These are phyloP conservation scores for Hemistola chrysoprasaria DNA, from an alignment of 2,888 invertebrate genomes.

Conservation along the genomic window DNA sequence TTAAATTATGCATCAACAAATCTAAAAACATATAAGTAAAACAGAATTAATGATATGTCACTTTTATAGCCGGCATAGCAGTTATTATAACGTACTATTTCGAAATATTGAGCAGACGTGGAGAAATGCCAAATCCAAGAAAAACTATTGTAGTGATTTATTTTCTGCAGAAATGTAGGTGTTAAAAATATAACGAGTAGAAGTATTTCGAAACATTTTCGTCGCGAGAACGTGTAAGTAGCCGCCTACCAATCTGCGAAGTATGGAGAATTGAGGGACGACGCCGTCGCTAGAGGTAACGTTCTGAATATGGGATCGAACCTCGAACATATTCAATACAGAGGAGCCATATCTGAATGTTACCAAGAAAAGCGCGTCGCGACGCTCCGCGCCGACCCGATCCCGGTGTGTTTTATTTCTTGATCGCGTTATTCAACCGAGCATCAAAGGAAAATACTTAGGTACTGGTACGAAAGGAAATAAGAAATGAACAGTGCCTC, in stretches of 20 bases:
- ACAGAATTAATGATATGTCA: too few species aligned
- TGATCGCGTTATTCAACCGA: conserved; percentile 76
- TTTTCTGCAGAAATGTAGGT: conserved; percentile 33
- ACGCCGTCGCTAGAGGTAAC: conserved; percentile 33
- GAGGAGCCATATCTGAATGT: conserved; percentile 43
- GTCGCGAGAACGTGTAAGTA: conserved; percentile 31
- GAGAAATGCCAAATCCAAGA: conserved; percentile 43
- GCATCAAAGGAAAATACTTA: conserved; percentile 71
- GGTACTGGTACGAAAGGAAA: conserved; percentile 61
- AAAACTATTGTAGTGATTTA: conserved; percentile 38
- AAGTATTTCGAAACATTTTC: conserved; percentile 31
- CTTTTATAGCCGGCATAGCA: too few species aligned
- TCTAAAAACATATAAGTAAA: too few species aligned
- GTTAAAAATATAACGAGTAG: conserved; percentile 41
- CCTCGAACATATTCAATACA: conserved; percentile 51
- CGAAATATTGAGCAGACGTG: conserved; percentile 36
- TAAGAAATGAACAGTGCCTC: conserved; percentile 62
- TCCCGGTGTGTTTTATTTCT: conserved; percentile 71
- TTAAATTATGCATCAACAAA: conserved; percentile 38
- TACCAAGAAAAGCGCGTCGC: conserved; percentile 47
- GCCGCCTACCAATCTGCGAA: conserved; percentile 29
- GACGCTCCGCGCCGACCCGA: conserved; percentile 41
- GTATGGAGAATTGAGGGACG: conserved; percentile 25
- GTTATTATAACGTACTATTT: conserved; percentile 19
- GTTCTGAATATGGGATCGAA: conserved; percentile 40